Conservation (phyloP, 2,113 vertebrate species). For the Chlamydotis undulata region DNA sequence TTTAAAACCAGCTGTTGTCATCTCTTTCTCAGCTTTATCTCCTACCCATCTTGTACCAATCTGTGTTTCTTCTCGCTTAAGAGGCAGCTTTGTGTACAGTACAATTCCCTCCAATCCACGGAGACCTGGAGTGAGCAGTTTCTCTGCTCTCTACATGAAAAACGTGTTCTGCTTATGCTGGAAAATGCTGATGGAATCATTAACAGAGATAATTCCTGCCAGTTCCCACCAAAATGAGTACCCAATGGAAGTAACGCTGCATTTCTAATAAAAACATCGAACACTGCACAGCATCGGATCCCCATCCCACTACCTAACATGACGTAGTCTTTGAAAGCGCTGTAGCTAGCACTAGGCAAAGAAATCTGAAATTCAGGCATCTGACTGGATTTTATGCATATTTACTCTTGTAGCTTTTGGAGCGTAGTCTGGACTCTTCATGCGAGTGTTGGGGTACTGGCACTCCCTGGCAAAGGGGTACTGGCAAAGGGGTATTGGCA, state of each 20-base stretch:
- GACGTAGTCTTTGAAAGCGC: rapidly evolving
- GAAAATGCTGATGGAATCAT: background rate
- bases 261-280: background rate
- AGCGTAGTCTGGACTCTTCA: background rate
- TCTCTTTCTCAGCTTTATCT: background rate
- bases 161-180: background rate
- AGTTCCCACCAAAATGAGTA: background rate
- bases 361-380: background rate
- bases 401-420: background rate
- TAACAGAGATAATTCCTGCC: background rate
- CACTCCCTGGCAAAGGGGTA: background rate
- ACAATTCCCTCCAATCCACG: background rate
- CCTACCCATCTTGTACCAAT: background rate
- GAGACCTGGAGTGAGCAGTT: background rate
- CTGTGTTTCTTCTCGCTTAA: background rate
- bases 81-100: background rate
- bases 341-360: background rate
- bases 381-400: background rate
- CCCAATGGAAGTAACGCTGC: background rate
- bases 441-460: background rate
- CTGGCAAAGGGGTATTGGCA: background rate
- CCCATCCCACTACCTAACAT: background rate
- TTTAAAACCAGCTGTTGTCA: background rate
- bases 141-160: background rate
- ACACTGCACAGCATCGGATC: background rate